Percentiles rank a stretch among this genome's conserved stretches.
phyloP scores from a whole-genome alignment of 2,113 vertebrate genomes.

The Brienomyrus longianalis region DNA sequence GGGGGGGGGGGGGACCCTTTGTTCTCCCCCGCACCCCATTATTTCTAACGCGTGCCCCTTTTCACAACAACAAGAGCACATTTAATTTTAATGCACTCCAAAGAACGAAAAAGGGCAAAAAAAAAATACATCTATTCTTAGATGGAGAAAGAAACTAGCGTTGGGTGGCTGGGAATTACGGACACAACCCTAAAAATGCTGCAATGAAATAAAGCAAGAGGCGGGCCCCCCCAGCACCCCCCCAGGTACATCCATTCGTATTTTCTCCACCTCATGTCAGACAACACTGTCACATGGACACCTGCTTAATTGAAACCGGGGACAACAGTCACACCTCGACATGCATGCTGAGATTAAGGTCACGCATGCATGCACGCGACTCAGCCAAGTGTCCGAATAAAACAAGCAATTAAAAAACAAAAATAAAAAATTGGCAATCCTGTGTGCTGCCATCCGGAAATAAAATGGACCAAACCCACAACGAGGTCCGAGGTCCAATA shows the following conservation, averaged over 20 bases:
- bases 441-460: slow-evolving; percentile 56
- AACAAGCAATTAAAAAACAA: slow-evolving; percentile 46
- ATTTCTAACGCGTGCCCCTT: slow-evolving; percentile 73
- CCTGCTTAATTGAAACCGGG: neutral
- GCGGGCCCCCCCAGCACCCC: slow-evolving; percentile 21
- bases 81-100: slow-evolving; percentile 73
- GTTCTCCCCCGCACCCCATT: slow-evolving; percentile 84
- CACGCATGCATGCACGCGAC: slow-evolving; percentile 26
- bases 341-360: neutral
- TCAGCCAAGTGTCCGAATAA: slow-evolving; percentile 31
- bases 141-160: slow-evolving; percentile 45
- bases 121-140: slow-evolving; percentile 49
- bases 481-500: slow-evolving; percentile 65
- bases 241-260: neutral
- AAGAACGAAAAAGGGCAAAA: slow-evolving; percentile 35
- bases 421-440: slow-evolving; percentile 27
- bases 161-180: slow-evolving; percentile 45
- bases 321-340: neutral
- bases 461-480: slow-evolving; percentile 46
- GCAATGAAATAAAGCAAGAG: slow-evolving; percentile 44
- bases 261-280: neutral
- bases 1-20: slow-evolving; percentile 65
- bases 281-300: neutral
- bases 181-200: slow-evolving; percentile 46
- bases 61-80: slow-evolving; percentile 74